Base-by-base conservation (phyloP, 2,888 invertebrate species). In the Agonopterix subpropinquella region DNA sequence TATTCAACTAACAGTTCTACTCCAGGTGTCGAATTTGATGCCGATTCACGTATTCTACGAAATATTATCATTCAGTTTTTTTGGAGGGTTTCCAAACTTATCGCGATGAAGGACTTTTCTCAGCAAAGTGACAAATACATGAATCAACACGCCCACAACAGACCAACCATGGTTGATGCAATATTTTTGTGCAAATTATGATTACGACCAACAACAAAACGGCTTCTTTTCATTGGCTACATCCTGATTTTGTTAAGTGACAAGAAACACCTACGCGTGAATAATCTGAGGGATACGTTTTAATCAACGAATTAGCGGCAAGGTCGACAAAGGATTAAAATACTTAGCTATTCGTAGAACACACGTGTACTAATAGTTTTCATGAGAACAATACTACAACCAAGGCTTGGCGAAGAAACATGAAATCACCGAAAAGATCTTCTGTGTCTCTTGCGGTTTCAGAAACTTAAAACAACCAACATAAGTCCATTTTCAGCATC, bases 101-200 rank as follows among this genome's bases (percentile, higher is more conserved):
- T 28, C 28, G 28, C 28, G 1, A 28, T 28, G 28, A 28, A 28
- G 28, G 28, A n/a, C 28, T 5, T 7, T 28, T 28, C 28, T 28
- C 28, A 28, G 28, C 28, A 28, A 28, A n/a, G 45, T 47, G 37
- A 43, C 49, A 52, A 53, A 53, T 49, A 56, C 37, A 55, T 62
- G 56, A 60, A 58, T 58, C 56, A 59, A 56, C 52, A 28, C 55
- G 41, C 61, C 56, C 54, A 58, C 56, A 35, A 41, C 11, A 9
- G n/a, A 36, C 41, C 11, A 9, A 7, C 18, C 28, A 8, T 13
- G 39, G 18, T 36, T 42, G 47, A 37, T 36, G 43, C 42, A 46
- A 45, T n/a, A 41, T 36, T 43, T 43, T n/a, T 13, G 15, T 35
- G 11, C 9, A 43, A 36, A 43, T 8, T 28, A 46, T 10, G 8